Conservation (phyloP, 1,140 invertebrate species). For the Achatina immaculata region DNA sequence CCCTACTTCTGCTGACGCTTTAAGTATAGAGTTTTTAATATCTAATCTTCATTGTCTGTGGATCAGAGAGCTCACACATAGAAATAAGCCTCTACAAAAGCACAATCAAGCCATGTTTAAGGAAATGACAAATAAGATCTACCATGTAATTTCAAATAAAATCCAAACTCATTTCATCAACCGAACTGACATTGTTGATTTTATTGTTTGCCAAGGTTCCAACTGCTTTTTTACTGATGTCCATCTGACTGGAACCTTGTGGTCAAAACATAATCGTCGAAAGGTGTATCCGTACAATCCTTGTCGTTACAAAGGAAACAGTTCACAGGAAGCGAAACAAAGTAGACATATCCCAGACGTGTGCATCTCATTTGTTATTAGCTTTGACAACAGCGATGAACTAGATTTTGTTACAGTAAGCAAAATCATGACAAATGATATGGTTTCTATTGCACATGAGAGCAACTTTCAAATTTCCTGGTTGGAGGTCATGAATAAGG, state of each 20-base stretch:
- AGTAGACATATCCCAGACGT: neutral
- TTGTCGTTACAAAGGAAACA: neutral
- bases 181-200: neutral
- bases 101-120: neutral
- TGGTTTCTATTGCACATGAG: neutral
- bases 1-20: neutral
- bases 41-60: neutral
- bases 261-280: neutral
- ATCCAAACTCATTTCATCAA: neutral
- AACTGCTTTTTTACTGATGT: neutral
- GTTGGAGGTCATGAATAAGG: neutral
- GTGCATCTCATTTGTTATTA: neutral
- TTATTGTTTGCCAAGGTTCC: neutral
- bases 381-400: neutral
- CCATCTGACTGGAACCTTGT: neutral
- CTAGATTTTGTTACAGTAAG: neutral
- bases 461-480: neutral
- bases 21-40: neutral
- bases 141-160: neutral
- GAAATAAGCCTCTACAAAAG: neutral
- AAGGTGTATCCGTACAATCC: neutral
- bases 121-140: neutral
- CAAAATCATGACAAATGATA: neutral
- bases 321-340: neutral
- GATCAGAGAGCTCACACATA: neutral